A percentile compares a stretch with the other conserved stretches of the same genome.
Evolutionary conservation across 2,113 vertebrate species (phyloP).

Genomic region (Cyprinus carpio): DNA sequence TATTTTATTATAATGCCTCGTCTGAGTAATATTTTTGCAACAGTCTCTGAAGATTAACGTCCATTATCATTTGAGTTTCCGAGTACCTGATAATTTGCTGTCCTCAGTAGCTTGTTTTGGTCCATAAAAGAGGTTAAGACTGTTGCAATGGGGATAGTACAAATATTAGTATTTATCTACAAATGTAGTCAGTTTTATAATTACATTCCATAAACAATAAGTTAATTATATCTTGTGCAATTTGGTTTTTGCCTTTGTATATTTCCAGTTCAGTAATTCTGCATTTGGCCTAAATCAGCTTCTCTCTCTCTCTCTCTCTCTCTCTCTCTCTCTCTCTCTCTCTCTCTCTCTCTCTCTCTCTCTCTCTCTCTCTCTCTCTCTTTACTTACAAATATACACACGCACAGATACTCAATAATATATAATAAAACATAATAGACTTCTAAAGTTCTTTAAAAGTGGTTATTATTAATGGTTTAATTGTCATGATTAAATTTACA

Average conservation of each 20-base stretch:
- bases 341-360: too few relatives aligned
- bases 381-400: too few relatives aligned
- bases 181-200: neutral
- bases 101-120: neutral
- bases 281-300: too few relatives aligned
- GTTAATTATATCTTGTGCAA: neutral
- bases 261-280: too few relatives aligned
- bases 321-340: too few relatives aligned
- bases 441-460: too few relatives aligned
- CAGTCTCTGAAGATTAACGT: neutral
- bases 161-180: neutral
- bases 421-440: too few relatives aligned
- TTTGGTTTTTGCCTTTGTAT: neutral
- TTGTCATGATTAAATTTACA: slow-evolving; percentile 50
- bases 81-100: neutral
- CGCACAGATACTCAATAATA: too few relatives aligned
- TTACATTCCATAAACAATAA: neutral
- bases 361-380: too few relatives aligned
- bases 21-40: neutral
- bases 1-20: neutral
- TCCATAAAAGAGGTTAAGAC: neutral
- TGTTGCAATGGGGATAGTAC: neutral
- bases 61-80: neutral
- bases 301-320: too few relatives aligned
- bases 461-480: too few relatives aligned